These are phyloP conservation scores for Echinops telfairi DNA, from an alignment of 2,113 vertebrate genomes.

Conservation along the genomic window DNA sequence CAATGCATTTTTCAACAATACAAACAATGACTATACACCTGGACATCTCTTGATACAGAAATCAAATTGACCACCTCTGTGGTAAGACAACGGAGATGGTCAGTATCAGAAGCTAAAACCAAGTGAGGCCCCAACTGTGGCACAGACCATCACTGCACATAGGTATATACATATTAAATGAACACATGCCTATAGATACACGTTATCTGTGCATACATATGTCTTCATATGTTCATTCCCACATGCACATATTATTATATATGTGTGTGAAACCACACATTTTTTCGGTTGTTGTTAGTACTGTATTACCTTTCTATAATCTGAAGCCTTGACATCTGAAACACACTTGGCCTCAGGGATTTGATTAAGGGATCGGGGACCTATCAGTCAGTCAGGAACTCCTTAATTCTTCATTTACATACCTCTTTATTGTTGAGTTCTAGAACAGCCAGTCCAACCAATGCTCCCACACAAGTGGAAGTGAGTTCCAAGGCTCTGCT, in stretches of 20 bases:
- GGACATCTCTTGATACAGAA: too few species aligned
- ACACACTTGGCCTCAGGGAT: background rate
- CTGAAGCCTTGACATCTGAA: conserved; percentile 42
- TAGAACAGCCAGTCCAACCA: conserved; percentile 97
- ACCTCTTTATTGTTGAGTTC: conserved; percentile 99
- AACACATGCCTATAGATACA: background rate
- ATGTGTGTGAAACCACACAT: background rate
- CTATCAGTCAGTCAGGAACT: background rate
- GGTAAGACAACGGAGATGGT: too few species aligned
- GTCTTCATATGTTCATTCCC: background rate
- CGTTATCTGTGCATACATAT: background rate
- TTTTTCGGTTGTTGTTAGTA: background rate
- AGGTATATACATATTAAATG: background rate
- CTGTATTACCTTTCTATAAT: background rate
- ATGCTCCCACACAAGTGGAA: conserved; percentile 97
- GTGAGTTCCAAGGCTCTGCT: conserved; percentile 97
- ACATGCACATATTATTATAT: background rate
- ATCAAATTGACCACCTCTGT: too few species aligned
- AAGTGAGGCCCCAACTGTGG: too few species aligned
- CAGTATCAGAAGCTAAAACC: too few species aligned
- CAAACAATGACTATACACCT: too few species aligned
- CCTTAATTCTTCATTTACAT: conserved; percentile 27
- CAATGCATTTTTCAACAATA: too few species aligned
- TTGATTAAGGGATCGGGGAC: background rate
- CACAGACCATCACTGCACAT: background rate